phyloP scores from a whole-genome alignment of 92 coral and sea anemone species.

The Chrysogorgia sp. region DNA sequence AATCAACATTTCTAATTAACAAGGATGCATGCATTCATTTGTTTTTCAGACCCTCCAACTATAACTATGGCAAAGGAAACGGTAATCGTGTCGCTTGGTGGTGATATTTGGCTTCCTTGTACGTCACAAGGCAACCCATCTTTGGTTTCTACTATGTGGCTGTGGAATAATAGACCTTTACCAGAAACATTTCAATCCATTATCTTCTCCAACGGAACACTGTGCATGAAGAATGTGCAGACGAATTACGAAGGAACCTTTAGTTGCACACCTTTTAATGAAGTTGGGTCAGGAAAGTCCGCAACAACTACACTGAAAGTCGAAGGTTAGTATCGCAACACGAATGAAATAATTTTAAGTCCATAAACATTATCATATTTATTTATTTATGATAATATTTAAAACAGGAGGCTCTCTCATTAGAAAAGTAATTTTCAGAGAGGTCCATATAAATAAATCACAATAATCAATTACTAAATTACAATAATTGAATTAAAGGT shows the following conservation, averaged over 20 bases:
- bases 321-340: slow-evolving; percentile 57
- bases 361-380: no score
- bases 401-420: no score
- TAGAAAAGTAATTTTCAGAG: no score
- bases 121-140: slow-evolving; percentile 84
- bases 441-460: no score
- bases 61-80: slow-evolving; percentile 58
- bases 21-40: no score
- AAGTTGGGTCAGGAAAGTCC: slow-evolving; percentile 73
- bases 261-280: slow-evolving; percentile 83
- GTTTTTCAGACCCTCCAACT: slow-evolving; percentile 68
- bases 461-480: no score
- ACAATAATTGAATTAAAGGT: background rate
- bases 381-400: no score
- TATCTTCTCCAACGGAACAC: slow-evolving; percentile 79
- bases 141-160: slow-evolving; percentile 77
- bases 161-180: slow-evolving; percentile 55
- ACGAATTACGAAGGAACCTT: slow-evolving; percentile 81
- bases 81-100: slow-evolving; percentile 67
- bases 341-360: background rate
- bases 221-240: slow-evolving; percentile 73
- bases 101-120: slow-evolving; percentile 87
- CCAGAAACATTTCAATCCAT: slow-evolving; percentile 53
- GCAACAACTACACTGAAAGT: slow-evolving; percentile 69
- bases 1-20: no score